phyloP scores from a whole-genome alignment of 2,797 vertebrate species.

The Lophotriccus pileatus region DNA sequence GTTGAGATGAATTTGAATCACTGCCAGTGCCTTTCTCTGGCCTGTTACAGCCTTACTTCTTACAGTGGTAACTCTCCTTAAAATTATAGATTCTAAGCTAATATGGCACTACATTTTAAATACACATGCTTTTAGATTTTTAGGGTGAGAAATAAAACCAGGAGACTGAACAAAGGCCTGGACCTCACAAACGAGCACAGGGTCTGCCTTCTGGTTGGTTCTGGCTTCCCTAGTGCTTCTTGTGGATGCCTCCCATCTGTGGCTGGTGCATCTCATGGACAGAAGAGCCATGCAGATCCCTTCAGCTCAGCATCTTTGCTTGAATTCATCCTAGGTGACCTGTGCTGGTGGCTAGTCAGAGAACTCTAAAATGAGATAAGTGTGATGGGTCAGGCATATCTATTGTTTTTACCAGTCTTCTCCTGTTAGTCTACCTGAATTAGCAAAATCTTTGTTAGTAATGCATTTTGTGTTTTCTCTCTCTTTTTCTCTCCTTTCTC shows the following conservation, averaged over 20 bases:
- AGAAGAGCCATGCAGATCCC: not conserved
- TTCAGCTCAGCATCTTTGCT: not conserved
- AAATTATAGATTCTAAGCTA: not conserved
- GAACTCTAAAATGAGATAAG: not conserved
- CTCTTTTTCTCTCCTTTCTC: not conserved
- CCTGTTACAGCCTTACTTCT: not conserved
- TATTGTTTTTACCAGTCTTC: not conserved
- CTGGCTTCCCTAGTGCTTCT: not conserved
- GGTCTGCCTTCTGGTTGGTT: not conserved
- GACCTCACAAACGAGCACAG: fast-evolving
- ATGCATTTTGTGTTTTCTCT: not conserved
- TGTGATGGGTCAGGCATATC: not conserved
- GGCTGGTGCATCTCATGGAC: not conserved
- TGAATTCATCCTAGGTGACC: not conserved
- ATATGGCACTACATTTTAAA: not conserved
- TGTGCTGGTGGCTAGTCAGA: not conserved
- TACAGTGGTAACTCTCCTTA: not conserved
- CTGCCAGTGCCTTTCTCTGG: not conserved
- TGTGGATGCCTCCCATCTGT: fast-evolving
- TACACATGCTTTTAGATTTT: not conserved
- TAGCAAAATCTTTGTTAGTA: not conserved
- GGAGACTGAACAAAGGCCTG: not conserved
- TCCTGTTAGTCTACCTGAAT: not conserved
- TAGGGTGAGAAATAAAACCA: not conserved
- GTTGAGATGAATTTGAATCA: not conserved